Base-by-base conservation (phyloP, 2,113 vertebrate genomes). In the Lepus europaeus region DNA sequence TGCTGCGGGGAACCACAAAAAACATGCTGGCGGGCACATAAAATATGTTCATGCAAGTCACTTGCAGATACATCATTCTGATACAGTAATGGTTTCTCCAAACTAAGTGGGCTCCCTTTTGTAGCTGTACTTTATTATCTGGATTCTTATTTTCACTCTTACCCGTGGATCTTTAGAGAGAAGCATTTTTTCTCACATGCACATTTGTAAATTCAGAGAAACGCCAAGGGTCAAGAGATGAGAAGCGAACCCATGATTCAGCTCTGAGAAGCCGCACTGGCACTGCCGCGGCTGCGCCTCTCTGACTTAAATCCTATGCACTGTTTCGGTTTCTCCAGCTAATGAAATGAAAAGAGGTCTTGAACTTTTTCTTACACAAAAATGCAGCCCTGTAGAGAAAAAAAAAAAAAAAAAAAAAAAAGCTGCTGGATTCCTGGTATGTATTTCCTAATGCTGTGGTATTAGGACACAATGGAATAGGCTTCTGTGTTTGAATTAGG, bases 1-100 rank as follows among this genome's bases (percentile, higher is more conserved):
- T 98, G 98, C 98, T 98, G 95, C 98, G 92, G 97, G 95, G 98
- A 97, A 97, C 98, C 97, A 98, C 98, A 98, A 0, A 97, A 98
- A 98, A 98, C 98, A 97, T 96, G 97, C 97, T 98, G 98, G 97
- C 96, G 95, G 98, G 94, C 97, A 97, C 98, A 97, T 98, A 98
- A 98, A 98, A 98, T 98, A 98, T 98, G 96, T 95, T 98, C 98
- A 97, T 80, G 97, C 97, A 98, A 98, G 97, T 98, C 98, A 97
- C 95, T 97, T 0, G 59, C 95, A 98, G 97, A 98, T 98, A 97
- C 93, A 98, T 98, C 98, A 98, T 98, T 98, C 97, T 98, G 97
- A 98, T 98, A 96, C 95, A 98, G 96, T 98, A 98, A 98, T 98
- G 97, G 98, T 97, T 98, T 97, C 98, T 98, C 97, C 96, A 97